Evolutionary conservation across 2,888 invertebrate species (phyloP), one percentile per base, ranked within the genome.

Genomic region (Apotomis betuletana): DNA sequence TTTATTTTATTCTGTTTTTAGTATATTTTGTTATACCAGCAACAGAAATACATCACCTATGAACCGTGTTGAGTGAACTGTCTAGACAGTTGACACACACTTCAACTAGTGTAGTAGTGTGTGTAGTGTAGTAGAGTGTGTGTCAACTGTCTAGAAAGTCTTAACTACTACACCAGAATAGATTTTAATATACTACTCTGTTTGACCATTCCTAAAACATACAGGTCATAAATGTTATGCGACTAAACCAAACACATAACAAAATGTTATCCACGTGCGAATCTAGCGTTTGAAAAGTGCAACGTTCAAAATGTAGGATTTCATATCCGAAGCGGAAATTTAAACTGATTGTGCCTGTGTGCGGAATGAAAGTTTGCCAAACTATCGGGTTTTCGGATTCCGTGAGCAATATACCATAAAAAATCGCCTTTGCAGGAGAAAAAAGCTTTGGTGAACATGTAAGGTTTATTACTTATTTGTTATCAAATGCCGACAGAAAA

Each of bases 241-340:
- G 9, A 44, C 13, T 3, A n/a, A 49, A 54, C 27, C 63, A 36
- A 61, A 67, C 49, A 65, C 49, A 64, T 60, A 70, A 70, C 41
- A 62, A 52, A 55, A 68, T 71, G 27, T 51, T 13, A 49, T 64
- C 12, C 13, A 65, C 13, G 58, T 61, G 52, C 58, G 54, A 70
- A 67, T 70, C 58, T 52, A 64, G 46, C 74, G 72, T 75, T 73
- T 72, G 64, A 72, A 71, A 72, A 72, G 67, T 72, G 72, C 72
- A 72, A 59, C 68, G 67, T 54, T 63, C 62, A 63, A 68, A 72
- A 68, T 72, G 68, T 69, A 68, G 72, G 74, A 74, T 72, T 71
- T 75, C 75, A 75, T 75, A 74, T 75, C 75, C 75, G 74, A 54
- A 38, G 49, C 69, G 75, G 75, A 75, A 74, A 74, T 70, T 75